These are phyloP conservation scores for Eucidaris tribuloides DNA, from an alignment of 35 echinoderm and acorn worm genomes.

Conservation along the genomic window DNA sequence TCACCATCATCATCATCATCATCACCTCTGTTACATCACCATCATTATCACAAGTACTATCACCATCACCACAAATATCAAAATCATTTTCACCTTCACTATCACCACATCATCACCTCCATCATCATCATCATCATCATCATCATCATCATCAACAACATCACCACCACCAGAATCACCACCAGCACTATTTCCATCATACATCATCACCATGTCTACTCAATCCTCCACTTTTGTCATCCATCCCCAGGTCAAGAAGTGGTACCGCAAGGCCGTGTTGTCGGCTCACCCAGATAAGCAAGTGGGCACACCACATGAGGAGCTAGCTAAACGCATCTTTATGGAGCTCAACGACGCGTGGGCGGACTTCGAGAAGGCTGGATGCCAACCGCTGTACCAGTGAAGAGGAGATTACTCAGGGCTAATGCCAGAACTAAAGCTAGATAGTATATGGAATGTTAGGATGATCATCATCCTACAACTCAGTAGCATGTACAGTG, in stretches of 20 bases:
- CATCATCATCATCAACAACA: constrained; percentile 21
- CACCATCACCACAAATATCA: too few relatives aligned
- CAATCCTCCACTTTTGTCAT: constrained; percentile 1
- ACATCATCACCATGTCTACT: too few relatives aligned
- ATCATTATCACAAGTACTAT: too few relatives aligned
- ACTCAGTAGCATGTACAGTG: too few relatives aligned
- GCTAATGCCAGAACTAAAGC: too few relatives aligned
- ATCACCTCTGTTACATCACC: too few relatives aligned
- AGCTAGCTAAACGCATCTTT: constrained; percentile 87
- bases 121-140: constrained; percentile 29
- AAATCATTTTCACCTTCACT: too few relatives aligned
- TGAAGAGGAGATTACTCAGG: too few relatives aligned
- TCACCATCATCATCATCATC: constrained; percentile 25
- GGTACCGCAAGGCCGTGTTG: constrained; percentile 81
- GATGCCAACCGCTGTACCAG: constrained; percentile 73
- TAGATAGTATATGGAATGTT: too few relatives aligned
- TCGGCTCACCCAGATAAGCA: constrained; percentile 93
- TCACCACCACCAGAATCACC: neutral
- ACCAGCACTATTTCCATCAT: neutral
- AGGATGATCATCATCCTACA: too few relatives aligned
- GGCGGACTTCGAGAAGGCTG: constrained; percentile 82
- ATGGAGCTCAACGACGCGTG: constrained; percentile 96
- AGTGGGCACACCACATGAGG: constrained; percentile 73
- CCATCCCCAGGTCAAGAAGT: constrained; percentile 85
- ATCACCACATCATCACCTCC: neutral